Evolutionary conservation across 2,888 invertebrate species (phyloP), one percentile per base, ranked within the genome.

Genomic region (Nasonia oneida): DNA sequence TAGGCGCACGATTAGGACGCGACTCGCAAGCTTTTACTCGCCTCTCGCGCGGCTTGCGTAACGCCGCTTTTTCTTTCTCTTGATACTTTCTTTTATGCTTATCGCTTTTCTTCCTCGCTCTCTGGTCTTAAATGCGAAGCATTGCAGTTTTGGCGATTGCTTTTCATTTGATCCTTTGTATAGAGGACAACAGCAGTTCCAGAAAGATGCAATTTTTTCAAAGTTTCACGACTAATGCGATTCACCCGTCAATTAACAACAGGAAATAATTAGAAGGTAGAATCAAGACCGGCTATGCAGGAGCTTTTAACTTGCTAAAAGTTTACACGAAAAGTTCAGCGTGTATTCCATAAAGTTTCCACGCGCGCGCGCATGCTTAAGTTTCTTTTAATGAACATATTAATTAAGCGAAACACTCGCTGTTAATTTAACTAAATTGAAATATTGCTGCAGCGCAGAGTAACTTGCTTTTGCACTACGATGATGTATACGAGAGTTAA

Each of bases 21-120:
- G 61, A 81, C 4, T 37, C 61, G n/a, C 37, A 64, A 76, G 67
- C 50, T 74, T 85, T 50, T 82, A 74, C 78, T 78, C 10, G n/a
- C 8, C 50, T 53, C 73, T 76, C 29, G 29, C 2, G 42, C 18
- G n/a, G 29, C n/a, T 74, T 85, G 74, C 57, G 82, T 47, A 74
- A 81, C 47, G 12, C 29, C 37, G 42, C 23, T 37, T 78, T 47
- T 78, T 73, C n/a, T 53, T 61, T 57, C 73, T 73, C 23, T 47
- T 6, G 6, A 15, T 10, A 15, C 71, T 18, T 71, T 71, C 39
- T 15, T 23, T 73, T 61, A 61, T 23, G 8, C 23, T n/a, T n/a
- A 61, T 61, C 5, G 6, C 6, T 15, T 8, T 61, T 61, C 57
- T 61, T n/a, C 6, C n/a, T 61, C n/a, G 18, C n/a, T 61, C n/a